Base-by-base conservation (phyloP, 2,797 vertebrate genomes). In the Potorous gilbertii region DNA sequence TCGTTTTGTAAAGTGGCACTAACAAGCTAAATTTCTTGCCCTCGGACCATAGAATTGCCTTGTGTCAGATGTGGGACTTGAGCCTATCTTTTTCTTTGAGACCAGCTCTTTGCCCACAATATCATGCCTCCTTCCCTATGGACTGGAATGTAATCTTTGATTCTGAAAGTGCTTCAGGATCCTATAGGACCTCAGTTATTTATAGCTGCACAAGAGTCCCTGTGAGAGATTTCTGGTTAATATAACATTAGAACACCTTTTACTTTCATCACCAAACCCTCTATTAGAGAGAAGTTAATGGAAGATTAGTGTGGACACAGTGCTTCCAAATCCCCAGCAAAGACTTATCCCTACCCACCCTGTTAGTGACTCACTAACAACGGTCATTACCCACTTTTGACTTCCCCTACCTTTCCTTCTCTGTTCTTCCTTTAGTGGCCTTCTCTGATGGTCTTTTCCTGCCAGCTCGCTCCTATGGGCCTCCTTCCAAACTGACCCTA, bases 171-270 rank as follows among this genome's bases (percentile, higher is more conserved):
- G n/a, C 16, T 18, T 74, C 14, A 40, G 34, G 62, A n/a, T 74
- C 34, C 31, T n/a, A 34, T 66, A n/a, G 31, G n/a, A 14, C 62
- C 34, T 34, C 34, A 66, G 31, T n/a, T 66, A 40, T 21, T 2
- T 74, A 21, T 21, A 9, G 6, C n/a, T 74, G 18, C n/a, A 40
- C n/a, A 40, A 74, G 16, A 74, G 66, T 74, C n/a, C 16, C n/a
- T 74, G 5, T 74, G n/a, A 40, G 34, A 95, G 92, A 87, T 93
- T 90, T 3, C 34, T 93, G 24, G 87, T 57, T 93, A 55, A 91
- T 66, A 56, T 92, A 12, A 57, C 92, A 89, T 94, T 95, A 94
- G 50, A 56, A 4, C 74, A 95, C 28, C 90, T 89, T 74, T 92
- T 56, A 54, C 29, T 90, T 97, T 52, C 29, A 74, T 40, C 21